Conservation (phyloP, 1,140 invertebrate species). For the Papilio polyxenes region DNA sequence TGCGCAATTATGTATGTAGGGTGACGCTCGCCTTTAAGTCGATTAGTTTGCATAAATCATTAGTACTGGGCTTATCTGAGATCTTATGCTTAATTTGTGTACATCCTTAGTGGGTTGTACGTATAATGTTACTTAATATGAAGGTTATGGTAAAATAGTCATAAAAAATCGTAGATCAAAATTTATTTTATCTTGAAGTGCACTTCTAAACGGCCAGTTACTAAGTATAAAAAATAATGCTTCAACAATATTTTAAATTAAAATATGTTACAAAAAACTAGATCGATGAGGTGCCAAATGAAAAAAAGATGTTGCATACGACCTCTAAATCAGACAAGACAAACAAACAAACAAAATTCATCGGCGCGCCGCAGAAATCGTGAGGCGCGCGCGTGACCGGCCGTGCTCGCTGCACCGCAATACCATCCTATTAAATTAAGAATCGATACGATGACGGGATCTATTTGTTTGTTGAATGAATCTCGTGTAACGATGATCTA, state of each 20-base stretch:
- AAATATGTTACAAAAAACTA: neutral
- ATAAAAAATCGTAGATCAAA: neutral
- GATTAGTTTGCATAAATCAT: slow-evolving; percentile 32
- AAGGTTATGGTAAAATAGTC: neutral
- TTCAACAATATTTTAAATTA: neutral
- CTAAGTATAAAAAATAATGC: too few species aligned
- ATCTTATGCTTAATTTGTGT: slow-evolving; percentile 17
- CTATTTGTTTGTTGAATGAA: slow-evolving; percentile 62
- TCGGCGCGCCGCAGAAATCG: slow-evolving; percentile 43
- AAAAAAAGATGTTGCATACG: slow-evolving; percentile 36
- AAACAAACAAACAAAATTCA: slow-evolving; percentile 45
- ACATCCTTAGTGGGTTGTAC: slow-evolving; percentile 7
- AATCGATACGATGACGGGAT: slow-evolving; percentile 52
- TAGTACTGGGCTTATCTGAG: slow-evolving; percentile 26
- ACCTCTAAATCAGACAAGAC: slow-evolving; percentile 43
- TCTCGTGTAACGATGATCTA: slow-evolving; percentile 65
- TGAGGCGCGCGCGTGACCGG: slow-evolving; percentile 48
- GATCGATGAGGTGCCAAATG: slow-evolving; percentile 23
- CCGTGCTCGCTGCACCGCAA: slow-evolving; percentile 46
- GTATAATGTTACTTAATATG: neutral
- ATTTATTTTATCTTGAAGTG: too few species aligned
- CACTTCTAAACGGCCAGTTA: too few species aligned
- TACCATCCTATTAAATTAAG: slow-evolving; percentile 62
- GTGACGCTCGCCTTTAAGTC: slow-evolving; percentile 34
- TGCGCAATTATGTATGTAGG: slow-evolving; percentile 63